These are phyloP conservation scores for Escarpia spicata DNA, from an alignment of 2,888 invertebrate species.

Conservation along the genomic window DNA sequence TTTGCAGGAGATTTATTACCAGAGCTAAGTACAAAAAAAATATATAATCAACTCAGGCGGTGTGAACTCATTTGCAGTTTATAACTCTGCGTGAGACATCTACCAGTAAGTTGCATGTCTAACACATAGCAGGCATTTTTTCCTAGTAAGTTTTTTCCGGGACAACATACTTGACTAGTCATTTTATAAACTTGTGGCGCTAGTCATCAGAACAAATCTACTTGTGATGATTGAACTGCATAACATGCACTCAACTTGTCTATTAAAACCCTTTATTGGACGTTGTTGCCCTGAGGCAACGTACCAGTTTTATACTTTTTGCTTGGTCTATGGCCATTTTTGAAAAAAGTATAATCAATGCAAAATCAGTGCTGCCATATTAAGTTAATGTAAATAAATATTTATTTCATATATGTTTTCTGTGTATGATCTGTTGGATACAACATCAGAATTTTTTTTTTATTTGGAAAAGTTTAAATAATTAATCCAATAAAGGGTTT, in stretches of 20 bases:
- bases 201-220: not conserved
- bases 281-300: too few relatives aligned
- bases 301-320: too few relatives aligned
- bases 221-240: not conserved
- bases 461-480: too few relatives aligned
- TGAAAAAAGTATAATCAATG: too few relatives aligned
- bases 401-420: too few relatives aligned
- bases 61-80: not conserved
- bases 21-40: not conserved
- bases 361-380: too few relatives aligned
- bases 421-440: too few relatives aligned
- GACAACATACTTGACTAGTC: not conserved
- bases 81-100: not conserved
- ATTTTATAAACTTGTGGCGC: not conserved
- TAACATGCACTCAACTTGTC: not conserved
- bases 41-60: too few relatives aligned
- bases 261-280: not conserved
- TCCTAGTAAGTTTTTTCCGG: not conserved
- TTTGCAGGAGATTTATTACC: not conserved
- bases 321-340: too few relatives aligned
- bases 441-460: too few relatives aligned
- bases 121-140: not conserved
- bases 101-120: not conserved
- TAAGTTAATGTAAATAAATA: too few relatives aligned
- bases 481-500: too few relatives aligned